phyloP scores from a whole-genome alignment of 1,140 invertebrate genomes.

The Ptiloglossa arizonensis region DNA sequence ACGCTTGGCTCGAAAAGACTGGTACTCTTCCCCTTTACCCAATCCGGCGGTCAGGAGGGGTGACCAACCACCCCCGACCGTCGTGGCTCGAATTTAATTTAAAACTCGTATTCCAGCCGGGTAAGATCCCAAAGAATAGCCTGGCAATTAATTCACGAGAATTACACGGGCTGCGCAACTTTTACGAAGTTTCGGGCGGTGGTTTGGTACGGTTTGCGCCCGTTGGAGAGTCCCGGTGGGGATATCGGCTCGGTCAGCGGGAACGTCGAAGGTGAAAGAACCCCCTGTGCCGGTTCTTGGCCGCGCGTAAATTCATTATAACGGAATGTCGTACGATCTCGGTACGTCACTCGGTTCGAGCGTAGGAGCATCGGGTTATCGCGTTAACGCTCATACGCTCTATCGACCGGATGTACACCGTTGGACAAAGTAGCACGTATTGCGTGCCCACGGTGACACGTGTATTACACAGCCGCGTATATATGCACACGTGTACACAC shows the following conservation, averaged over 20 bases:
- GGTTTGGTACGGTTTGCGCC: no score
- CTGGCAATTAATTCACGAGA: slow-evolving; percentile 58
- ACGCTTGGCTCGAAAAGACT: not conserved
- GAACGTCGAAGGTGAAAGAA: slow-evolving; percentile 4
- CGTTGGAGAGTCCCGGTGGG: not conserved
- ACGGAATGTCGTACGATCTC: slow-evolving; percentile 60
- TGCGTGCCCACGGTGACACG: slow-evolving; percentile 52
- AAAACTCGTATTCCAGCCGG: slow-evolving; percentile 53
- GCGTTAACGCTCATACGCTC: slow-evolving; percentile 62
- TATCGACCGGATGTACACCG: slow-evolving; percentile 58
- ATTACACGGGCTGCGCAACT: slow-evolving; percentile 50
- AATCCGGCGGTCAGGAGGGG: not conserved
- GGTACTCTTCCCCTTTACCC: not conserved
- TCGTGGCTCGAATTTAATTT: slow-evolving; percentile 60
- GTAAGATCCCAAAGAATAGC: slow-evolving; percentile 51
- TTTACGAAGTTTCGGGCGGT: slow-evolving; percentile 28
- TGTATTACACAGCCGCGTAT: slow-evolving; percentile 45
- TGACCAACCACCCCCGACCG: not conserved
- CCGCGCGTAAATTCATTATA: slow-evolving; percentile 62
- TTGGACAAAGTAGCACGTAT: slow-evolving; percentile 62
- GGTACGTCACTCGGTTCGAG: slow-evolving; percentile 42
- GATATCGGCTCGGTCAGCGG: slow-evolving; percentile 28
- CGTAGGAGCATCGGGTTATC: slow-evolving; percentile 60
- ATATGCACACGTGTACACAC: not conserved
- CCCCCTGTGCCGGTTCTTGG: not conserved